Evolutionary conservation across 2,113 vertebrate genomes (phyloP), one percentile per base, ranked within the genome.

Genomic region (Ammodytes dubius): DNA sequence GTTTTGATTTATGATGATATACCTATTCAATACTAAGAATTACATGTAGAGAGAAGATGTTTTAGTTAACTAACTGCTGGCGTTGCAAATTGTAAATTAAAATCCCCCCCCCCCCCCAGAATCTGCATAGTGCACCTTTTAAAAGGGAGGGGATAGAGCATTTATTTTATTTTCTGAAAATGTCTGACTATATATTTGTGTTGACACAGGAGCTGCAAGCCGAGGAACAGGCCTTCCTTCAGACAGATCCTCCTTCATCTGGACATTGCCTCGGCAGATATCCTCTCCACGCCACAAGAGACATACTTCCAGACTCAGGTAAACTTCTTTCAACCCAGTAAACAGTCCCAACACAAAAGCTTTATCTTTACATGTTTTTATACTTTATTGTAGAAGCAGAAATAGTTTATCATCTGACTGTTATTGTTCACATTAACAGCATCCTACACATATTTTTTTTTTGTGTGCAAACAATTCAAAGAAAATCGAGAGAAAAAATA

Each of bases 231-330:
- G 4, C 98, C 98, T 0, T 99, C 98, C 27, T 99, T 99, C 93
- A 94, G 98, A 60, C 98, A 99, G 95, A 99, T 99, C 90, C 95
- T 99, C 66, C 93, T 99, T 45, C 98, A 99, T 84, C 93, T 99
- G 77, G 98, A 99, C 91, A 99, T 99, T 3, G 98, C 98, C 67
- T 98, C 98, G 0, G 98, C 98, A 0, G 98, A 99, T 7, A 97
- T 99, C 47, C 95, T 99, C 7, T 99, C 97, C 43, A 99, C 98
- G 6, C 96, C 98, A 0, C 98, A 99, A 87, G 98, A 99, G 89
- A 98, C 97, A 0, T 99, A 99, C 91, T 99, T 99, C 91, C 97
- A 98, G 86, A 96, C 98, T 79, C 98, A 99, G 97, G 95, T 95
- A 53, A 73, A 74, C n/a, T 45, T 49, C n/a, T 12, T 74, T 57